These are phyloP conservation scores for Rhagologus leucostigma DNA, from an alignment of 2,113 vertebrate genomes.

Conservation along the genomic window DNA sequence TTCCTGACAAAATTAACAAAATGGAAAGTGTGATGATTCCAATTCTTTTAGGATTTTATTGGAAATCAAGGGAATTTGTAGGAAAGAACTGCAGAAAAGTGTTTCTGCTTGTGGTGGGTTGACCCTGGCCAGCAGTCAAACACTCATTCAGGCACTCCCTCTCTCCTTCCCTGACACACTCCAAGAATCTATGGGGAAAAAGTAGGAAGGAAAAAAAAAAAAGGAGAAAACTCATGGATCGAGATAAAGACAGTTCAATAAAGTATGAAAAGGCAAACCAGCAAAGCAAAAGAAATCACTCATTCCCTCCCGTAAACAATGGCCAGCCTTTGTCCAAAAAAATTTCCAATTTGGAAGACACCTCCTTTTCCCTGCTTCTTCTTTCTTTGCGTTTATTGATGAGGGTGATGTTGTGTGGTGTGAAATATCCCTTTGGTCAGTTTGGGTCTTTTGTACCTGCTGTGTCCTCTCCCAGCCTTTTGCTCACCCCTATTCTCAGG, in stretches of 20 bases:
- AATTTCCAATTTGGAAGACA: neutral
- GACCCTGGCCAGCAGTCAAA: neutral
- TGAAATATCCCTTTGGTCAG: neutral
- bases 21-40: neutral
- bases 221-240: neutral
- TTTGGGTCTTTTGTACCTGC: neutral
- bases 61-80: neutral
- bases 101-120: neutral
- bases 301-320: neutral
- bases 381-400: neutral
- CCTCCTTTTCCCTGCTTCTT: accelerated
- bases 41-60: neutral
- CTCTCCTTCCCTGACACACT: too few relatives aligned
- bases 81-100: neutral
- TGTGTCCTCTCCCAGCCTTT: neutral
- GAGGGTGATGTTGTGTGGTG: accelerated
- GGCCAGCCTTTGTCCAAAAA: neutral
- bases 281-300: neutral
- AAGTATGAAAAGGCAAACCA: neutral
- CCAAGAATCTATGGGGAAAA: neutral
- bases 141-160: accelerated
- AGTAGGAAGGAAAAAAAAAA: neutral
- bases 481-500: neutral
- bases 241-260: neutral
- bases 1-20: neutral